Evolutionary conservation across 2,797 vertebrate species (phyloP).

Genomic region (Morelia viridis): DNA sequence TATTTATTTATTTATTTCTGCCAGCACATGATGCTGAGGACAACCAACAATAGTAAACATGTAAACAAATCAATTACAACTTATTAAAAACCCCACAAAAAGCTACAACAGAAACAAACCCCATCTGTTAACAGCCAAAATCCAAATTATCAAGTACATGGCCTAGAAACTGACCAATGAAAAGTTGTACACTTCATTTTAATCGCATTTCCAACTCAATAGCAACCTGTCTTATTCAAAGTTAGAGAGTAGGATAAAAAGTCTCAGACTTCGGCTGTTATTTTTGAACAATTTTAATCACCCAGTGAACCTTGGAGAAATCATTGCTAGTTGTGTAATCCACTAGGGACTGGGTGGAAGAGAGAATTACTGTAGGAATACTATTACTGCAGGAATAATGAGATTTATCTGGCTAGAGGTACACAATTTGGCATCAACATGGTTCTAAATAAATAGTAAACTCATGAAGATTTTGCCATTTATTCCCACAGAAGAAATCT

Average conservation of each 20-base stretch:
- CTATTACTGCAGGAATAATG: neutral
- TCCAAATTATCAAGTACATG: neutral
- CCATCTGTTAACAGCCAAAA: no score
- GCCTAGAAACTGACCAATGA: neutral
- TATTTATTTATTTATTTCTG: neutral
- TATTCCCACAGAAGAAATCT: neutral
- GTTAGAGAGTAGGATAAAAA: neutral
- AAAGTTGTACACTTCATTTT: neutral
- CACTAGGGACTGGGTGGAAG: no score
- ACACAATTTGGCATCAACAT: neutral
- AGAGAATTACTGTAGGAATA: neutral
- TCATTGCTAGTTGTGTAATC: neutral
- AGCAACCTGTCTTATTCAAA: slow-evolving; percentile 29
- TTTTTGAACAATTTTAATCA: neutral
- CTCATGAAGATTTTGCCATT: neutral
- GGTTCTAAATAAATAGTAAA: neutral
- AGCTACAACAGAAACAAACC: no score
- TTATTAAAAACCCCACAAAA: no score
- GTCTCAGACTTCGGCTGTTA: neutral
- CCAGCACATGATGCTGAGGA: no score
- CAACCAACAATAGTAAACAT: no score
- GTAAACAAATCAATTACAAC: no score
- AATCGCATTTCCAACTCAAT: slow-evolving; percentile 19
- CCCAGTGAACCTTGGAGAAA: no score
- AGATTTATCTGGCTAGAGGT: neutral